Base-by-base conservation (phyloP, 2,113 vertebrate species). In the Uropsilus gracilis region DNA sequence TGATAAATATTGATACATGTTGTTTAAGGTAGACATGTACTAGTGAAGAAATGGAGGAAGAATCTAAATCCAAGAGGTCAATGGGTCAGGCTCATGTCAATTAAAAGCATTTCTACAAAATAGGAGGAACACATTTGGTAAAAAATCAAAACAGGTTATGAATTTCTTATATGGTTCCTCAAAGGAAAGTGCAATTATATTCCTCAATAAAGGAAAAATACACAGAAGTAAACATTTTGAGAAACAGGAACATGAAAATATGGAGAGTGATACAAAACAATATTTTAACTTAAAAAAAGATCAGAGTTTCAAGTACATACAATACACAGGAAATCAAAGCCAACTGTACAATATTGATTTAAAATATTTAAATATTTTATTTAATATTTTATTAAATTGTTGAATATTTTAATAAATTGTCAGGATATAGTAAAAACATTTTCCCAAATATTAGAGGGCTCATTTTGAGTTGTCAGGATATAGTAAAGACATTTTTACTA, bases 31-130 rank as follows among this genome's bases (percentile, higher is more conserved):
- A 94, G 8, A 16, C 0, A 73, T 13, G 1, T 53, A 0, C 24
- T 78, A 30, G 16, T 24, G 2, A 39, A 80, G 8, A 46, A 87
- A 39, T 34, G 44, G 26, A 78, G 30, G 4, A 37, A 26, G 4
- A 39, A 4, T 34, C 9, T 48, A 12, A 91, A 59, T 18, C 22
- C 16, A 90, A 86, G 4, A 18, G 11, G 12, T 22, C 32, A 73
- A 1, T 34, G 34, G 1, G 37, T 63, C 24, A 37, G 28, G 4
- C 2, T 75, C 3, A 8, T 7, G 32, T 0, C 0, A 75, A 0
- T 64, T 37, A 66, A 4, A 37, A 76, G 2, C 34, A 76, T 46
- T 57, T 24, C 12, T 73, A 11, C 30, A 53, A 2, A 28, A 14
- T 17, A 4, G 7, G 30, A 55, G 14, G 11, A 86, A 7, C 17